Percentiles rank a stretch among this genome's conserved stretches.
phyloP scores from a whole-genome alignment of 1,140 invertebrate genomes.

The Parasteatoda tepidariorum region DNA sequence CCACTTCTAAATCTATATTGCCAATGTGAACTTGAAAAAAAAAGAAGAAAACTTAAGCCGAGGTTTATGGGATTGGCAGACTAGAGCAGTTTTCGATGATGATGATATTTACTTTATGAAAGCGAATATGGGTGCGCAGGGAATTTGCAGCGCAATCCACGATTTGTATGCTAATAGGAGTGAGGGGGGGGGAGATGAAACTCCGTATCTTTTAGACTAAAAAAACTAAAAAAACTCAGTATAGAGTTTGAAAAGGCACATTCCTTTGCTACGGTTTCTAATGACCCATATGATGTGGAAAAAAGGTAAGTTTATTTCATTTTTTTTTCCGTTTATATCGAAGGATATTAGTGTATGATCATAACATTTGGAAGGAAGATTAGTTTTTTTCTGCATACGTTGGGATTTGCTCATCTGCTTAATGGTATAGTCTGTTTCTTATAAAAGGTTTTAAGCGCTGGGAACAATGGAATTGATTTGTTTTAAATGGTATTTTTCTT shows the following conservation, averaged over 20 bases:
- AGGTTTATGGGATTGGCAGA: constrained; percentile 28
- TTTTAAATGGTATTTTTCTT: too few relatives aligned
- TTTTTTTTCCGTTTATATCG: not conserved
- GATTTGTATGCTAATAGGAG: constrained; percentile 57
- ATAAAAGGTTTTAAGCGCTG: not conserved
- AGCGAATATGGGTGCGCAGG: constrained; percentile 7
- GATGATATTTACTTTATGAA: constrained; percentile 57
- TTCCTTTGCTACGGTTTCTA: constrained; percentile 20
- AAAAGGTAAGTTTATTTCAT: not conserved
- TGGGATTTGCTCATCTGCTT: constrained; percentile 25
- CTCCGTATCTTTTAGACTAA: not conserved
- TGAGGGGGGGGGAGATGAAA: not conserved
- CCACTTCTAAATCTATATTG: not conserved
- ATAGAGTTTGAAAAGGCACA: not conserved
- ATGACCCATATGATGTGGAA: constrained; percentile 43
- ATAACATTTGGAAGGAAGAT: too few relatives aligned
- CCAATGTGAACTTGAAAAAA: constrained; percentile 27
- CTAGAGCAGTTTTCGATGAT: constrained; percentile 1
- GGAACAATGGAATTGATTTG: not conserved
- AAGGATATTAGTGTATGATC: constrained; percentile 29
- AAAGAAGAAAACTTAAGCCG: constrained; percentile 33
- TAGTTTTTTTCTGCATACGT: constrained; percentile 1
- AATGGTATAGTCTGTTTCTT: constrained; percentile 28
- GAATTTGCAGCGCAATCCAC: constrained; percentile 25
- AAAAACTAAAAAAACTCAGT: constrained; percentile 21